Percentiles rank a stretch among this genome's conserved stretches.
phyloP scores from a whole-genome alignment of 2,797 vertebrate genomes.

The Falco novaeseelandiae region DNA sequence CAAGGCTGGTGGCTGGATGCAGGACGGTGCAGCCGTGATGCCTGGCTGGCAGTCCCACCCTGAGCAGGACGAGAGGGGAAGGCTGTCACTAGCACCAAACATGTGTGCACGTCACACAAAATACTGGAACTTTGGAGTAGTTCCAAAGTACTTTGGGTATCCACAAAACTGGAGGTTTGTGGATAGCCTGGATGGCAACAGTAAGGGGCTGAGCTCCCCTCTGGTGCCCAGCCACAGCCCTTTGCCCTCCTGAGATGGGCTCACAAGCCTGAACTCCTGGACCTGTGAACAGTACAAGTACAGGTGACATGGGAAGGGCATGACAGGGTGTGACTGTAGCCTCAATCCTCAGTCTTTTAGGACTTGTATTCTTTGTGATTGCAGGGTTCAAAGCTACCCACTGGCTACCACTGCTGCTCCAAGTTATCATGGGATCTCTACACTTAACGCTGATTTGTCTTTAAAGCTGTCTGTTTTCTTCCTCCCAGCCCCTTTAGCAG shows the following conservation, averaged over 20 bases:
- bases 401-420: background rate
- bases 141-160: too few relatives aligned
- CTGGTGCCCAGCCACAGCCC: background rate
- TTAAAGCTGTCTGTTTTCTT: background rate
- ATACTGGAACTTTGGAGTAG: background rate
- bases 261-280: rapidly evolving
- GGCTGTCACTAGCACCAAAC: background rate
- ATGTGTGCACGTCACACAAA: background rate
- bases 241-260: rapidly evolving
- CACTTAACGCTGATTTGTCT: background rate
- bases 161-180: background rate
- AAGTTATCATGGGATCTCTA: background rate
- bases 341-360: background rate
- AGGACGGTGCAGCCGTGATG: background rate
- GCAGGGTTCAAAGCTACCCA: background rate
- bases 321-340: background rate
- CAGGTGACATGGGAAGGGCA: background rate
- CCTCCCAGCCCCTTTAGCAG: background rate
- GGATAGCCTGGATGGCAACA: background rate
- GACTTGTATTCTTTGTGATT: background rate
- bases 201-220: background rate
- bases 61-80: rapidly evolving
- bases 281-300: rapidly evolving
- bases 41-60: background rate
- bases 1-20: rapidly evolving